Percentiles rank a stretch among this genome's conserved stretches.
Evolutionary conservation across 53 echinoderm and acorn worm species (phyloP).

Genomic region (Apostichopus leukothele): DNA sequence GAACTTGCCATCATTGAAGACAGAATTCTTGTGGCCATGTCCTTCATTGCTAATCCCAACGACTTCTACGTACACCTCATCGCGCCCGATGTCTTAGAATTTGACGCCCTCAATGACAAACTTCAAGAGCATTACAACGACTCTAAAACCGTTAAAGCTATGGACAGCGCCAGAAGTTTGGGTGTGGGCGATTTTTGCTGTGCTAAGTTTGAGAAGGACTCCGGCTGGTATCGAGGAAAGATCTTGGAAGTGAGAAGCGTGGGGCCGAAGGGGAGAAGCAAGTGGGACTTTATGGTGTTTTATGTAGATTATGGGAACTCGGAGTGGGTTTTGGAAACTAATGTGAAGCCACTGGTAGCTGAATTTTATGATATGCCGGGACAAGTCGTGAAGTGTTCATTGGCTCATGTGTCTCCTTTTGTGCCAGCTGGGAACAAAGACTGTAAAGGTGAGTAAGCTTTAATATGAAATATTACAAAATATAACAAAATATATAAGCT

Average conservation of each 20-base stretch:
- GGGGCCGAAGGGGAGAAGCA: slow-evolving; percentile 26
- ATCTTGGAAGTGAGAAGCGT: slow-evolving; percentile 53
- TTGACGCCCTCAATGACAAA: slow-evolving; percentile 68
- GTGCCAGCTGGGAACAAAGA: background rate
- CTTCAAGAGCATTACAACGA: slow-evolving; percentile 63
- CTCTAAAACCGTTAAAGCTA: slow-evolving; percentile 12
- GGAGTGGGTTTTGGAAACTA: slow-evolving; percentile 66
- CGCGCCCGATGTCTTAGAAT: slow-evolving; percentile 56
- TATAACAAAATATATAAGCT: too few relatives aligned
- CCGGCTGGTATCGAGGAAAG: slow-evolving; percentile 75
- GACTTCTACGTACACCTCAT: slow-evolving; percentile 89
- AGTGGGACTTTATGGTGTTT: slow-evolving; percentile 49
- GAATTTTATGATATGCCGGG: slow-evolving; percentile 71
- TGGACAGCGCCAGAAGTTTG: slow-evolving; percentile 1
- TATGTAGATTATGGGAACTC: slow-evolving; percentile 94
- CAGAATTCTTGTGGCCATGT: slow-evolving; percentile 68
- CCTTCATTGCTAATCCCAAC: slow-evolving; percentile 68
- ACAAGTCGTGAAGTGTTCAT: slow-evolving; percentile 72
- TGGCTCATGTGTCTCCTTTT: slow-evolving; percentile 60
- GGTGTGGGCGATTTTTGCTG: slow-evolving; percentile 60
- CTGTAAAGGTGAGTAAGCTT: slow-evolving; percentile 5
- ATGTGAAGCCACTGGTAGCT: slow-evolving; percentile 57
- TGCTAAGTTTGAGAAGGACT: slow-evolving; percentile 69
- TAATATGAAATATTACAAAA: too few relatives aligned
- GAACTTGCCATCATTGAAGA: slow-evolving; percentile 46